Evolutionary conservation across 2,888 invertebrate genomes (phyloP).

Genomic region (Stictocephala bisonia): DNA sequence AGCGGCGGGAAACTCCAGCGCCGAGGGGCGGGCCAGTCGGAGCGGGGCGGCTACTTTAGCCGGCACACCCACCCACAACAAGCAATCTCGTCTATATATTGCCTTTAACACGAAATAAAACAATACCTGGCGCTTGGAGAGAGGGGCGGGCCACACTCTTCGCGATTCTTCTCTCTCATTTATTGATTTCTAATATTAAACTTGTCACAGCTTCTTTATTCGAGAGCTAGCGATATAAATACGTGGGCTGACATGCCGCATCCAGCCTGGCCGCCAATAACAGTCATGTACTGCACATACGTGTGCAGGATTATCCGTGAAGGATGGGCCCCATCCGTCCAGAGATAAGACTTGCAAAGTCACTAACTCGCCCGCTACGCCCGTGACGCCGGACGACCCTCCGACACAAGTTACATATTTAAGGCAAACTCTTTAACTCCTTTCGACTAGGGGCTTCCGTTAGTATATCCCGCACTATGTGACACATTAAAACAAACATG

Average conservation of each 20-base stretch:
- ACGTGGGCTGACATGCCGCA: constrained; percentile 15
- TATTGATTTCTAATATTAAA: constrained; percentile 42
- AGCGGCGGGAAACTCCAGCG: not conserved
- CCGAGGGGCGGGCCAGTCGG: not conserved
- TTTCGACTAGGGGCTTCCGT: no score
- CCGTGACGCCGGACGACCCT: no score
- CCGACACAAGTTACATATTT: no score
- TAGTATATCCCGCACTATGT: no score
- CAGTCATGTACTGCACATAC: no score
- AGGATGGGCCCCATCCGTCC: no score
- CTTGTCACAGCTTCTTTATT: constrained; percentile 40
- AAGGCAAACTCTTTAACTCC: no score
- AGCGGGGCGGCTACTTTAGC: not conserved
- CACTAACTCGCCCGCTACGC: no score
- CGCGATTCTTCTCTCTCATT: constrained; percentile 42
- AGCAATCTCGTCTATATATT: constrained; percentile 40
- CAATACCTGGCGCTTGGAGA: constrained; percentile 19
- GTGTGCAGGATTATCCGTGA: no score
- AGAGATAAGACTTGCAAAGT: no score
- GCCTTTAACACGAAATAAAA: constrained; percentile 42
- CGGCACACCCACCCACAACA: constrained; percentile 35
- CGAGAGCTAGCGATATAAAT: constrained; percentile 31
- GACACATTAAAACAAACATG: no score
- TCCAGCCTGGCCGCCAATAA: no score
- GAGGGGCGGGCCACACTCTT: constrained; percentile 5